Conservation (phyloP, 2,113 vertebrate genomes). For the Myotis lucifugus region DNA sequence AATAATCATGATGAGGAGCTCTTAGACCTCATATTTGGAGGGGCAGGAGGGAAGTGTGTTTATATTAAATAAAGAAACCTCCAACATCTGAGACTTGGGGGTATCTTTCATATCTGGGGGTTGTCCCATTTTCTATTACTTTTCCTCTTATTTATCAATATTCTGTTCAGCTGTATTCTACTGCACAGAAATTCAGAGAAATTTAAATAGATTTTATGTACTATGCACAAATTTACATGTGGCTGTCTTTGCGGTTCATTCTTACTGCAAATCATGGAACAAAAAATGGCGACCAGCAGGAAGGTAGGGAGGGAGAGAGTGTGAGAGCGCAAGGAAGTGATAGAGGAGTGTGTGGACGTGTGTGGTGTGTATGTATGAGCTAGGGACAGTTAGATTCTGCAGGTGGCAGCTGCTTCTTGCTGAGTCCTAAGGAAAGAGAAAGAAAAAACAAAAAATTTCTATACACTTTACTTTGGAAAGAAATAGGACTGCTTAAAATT, state of each 20-base stretch:
- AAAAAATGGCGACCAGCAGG: no score
- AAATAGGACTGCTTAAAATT: not conserved
- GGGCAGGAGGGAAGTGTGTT: not conserved
- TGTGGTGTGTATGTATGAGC: no score
- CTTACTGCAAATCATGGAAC: conserved; percentile 67
- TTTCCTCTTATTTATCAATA: not conserved
- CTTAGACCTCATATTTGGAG: not conserved
- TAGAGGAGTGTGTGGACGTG: no score
- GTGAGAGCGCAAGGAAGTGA: no score
- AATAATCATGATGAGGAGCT: not conserved
- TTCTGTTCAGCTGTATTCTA: conserved; percentile 29
- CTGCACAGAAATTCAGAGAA: conserved; percentile 50
- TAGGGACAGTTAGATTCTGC: no score
- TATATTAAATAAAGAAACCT: not conserved
- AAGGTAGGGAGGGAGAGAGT: no score
- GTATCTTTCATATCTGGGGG: not conserved
- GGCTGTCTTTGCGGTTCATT: conserved; percentile 64
- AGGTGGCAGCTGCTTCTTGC: conserved; percentile 98
- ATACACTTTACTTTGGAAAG: not conserved
- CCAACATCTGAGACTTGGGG: not conserved
- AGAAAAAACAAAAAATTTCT: conserved; percentile 34
- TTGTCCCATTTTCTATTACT: not conserved
- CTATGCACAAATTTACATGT: conserved; percentile 59
- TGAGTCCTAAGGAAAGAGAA: conserved; percentile 89
- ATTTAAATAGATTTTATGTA: conserved; percentile 56